Evolutionary conservation across 2,113 vertebrate genomes (phyloP), one percentile per base, ranked within the genome.

Genomic region (Pleuronectes platessa): DNA sequence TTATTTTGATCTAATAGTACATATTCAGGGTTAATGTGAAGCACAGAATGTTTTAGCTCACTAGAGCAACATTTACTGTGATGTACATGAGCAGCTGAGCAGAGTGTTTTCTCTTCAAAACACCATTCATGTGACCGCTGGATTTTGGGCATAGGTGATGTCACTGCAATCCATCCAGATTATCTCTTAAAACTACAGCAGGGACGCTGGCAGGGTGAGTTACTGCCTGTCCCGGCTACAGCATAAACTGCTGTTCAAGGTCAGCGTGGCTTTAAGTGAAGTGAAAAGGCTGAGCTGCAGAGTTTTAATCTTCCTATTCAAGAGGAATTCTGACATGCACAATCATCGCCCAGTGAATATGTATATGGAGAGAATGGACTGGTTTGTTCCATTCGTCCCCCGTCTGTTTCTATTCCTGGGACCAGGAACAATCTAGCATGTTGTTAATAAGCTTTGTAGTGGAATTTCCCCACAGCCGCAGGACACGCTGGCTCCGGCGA

Each of bases 81-180:
- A 60, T 68, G 69, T 79, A 56, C 47, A 72, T 20, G 54, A 42
- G 64, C 55, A 71, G 79, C 68, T 76, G 78, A 70, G 40, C 51
- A 31, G 47, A 72, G 59, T 53, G 55, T 47, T 55, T 75, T 64
- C 73, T 73, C 58, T 68, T 70, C 53, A 79, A 74, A 86, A 68
- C 51, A 69, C 72, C 18, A 58, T 77, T 83, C 55, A 66, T 79
- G 66, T 62, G 76, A 59, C 82, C 74, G 42, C 18, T 79, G 55
- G 54, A 70, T 75, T 81, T 81, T 65, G 62, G 62, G 58, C 67
- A 49, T 1, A 68, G 75, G 31, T 82, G 86, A 86, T 89, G 79
- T 83, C 85, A 89, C 51, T 69, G 64, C 68, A 72, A 75, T 86
- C 68, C 78, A 82, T 42, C 71, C 56, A 83, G 78, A 87, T 83